phyloP scores from a whole-genome alignment of 2,113 vertebrate genomes.

The Cebidichthys violaceus region DNA sequence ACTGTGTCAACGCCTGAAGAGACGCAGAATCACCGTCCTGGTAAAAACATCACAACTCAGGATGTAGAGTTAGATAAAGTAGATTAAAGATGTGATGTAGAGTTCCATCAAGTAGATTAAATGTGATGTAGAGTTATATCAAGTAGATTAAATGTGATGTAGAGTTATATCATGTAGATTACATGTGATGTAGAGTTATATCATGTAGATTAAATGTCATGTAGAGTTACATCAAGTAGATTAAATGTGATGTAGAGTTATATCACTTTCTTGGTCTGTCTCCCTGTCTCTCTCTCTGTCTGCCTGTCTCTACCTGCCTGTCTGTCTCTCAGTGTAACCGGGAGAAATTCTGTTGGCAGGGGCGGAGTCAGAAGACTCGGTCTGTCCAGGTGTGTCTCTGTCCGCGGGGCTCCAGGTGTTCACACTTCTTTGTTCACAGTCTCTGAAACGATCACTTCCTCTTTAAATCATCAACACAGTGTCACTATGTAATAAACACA shows the following conservation, averaged over 20 bases:
- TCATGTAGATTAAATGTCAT: too few species aligned
- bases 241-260: too few species aligned
- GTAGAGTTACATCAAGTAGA: too few species aligned
- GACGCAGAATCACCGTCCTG: slow-evolving; percentile 70
- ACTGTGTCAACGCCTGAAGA: slow-evolving; percentile 70
- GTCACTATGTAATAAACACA: too few species aligned
- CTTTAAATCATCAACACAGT: background rate
- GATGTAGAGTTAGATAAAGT: too few species aligned
- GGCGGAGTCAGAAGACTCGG: background rate
- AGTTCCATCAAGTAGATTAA: too few species aligned
- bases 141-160: too few species aligned
- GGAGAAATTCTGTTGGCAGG: slow-evolving; percentile 65
- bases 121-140: too few species aligned
- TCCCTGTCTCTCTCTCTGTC: slow-evolving; percentile 19
- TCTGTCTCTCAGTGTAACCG: slow-evolving; percentile 64
- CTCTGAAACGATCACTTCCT: slow-evolving; percentile 22
- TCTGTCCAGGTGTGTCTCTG: slow-evolving; percentile 71
- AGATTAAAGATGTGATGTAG: too few species aligned
- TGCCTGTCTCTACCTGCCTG: background rate
- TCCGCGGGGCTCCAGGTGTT: slow-evolving; percentile 60
- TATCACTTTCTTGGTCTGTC: background rate
- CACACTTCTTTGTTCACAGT: slow-evolving; percentile 65
- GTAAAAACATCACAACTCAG: slow-evolving; percentile 23
- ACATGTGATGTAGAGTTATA: too few species aligned
- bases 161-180: too few species aligned